Evolutionary conservation across 2,888 invertebrate species (phyloP).

Genomic region (Yponomeuta sedellus): DNA sequence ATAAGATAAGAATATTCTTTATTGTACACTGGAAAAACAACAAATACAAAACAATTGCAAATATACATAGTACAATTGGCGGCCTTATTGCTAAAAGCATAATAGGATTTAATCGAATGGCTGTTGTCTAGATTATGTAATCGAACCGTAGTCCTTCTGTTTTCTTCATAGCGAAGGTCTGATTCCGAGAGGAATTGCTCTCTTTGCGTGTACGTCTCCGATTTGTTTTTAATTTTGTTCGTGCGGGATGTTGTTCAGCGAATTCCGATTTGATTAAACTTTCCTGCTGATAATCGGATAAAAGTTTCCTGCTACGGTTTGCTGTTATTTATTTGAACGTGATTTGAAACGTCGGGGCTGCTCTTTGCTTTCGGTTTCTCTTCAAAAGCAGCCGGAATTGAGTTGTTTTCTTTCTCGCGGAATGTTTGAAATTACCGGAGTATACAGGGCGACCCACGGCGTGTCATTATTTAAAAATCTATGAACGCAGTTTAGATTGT

Average conservation of each 20-base stretch:
- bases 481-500: too few relatives aligned
- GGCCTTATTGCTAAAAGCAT: too few relatives aligned
- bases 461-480: too few relatives aligned
- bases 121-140: too few relatives aligned
- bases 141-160: not conserved
- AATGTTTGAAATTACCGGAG: not conserved
- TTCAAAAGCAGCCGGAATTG: not conserved
- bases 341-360: not conserved
- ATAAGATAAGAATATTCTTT: too few relatives aligned
- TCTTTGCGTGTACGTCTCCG: constrained; percentile 35
- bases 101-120: too few relatives aligned
- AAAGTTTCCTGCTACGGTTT: constrained; percentile 1
- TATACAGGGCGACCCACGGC: not conserved
- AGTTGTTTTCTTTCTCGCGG: not conserved
- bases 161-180: constrained; percentile 32
- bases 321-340: not conserved
- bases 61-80: too few relatives aligned
- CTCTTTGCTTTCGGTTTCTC: not conserved
- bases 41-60: too few relatives aligned
- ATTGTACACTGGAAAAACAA: too few relatives aligned
- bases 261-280: constrained; percentile 8
- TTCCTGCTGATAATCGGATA: constrained; percentile 3
- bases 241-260: not conserved
- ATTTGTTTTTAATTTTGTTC: constrained; percentile 15
- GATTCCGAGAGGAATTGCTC: constrained; percentile 48